Evolutionary conservation across 2,797 vertebrate species (phyloP).

Genomic region (Poecilia gillii): DNA sequence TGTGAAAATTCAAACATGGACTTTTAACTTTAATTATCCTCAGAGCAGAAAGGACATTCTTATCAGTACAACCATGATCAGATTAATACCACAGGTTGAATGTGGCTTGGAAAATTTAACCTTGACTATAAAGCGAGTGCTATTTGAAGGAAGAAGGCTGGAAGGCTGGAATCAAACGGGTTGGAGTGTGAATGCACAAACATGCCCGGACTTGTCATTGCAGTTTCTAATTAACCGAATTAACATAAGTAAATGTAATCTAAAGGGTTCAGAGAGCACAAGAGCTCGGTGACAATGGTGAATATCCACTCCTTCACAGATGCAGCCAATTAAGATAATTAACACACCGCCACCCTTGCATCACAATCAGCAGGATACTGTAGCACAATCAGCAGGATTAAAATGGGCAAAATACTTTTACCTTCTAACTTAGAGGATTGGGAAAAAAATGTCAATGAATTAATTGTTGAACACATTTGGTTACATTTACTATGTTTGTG

Average conservation of each 20-base stretch:
- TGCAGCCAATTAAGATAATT: slow-evolving; percentile 1
- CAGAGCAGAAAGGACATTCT: slow-evolving; percentile 9
- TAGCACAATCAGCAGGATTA: background rate
- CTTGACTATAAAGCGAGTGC: background rate
- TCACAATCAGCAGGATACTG: background rate
- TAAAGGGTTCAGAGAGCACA: background rate
- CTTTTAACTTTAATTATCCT: slow-evolving; percentile 45
- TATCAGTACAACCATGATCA: background rate
- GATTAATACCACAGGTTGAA: slow-evolving; percentile 7
- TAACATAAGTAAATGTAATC: background rate
- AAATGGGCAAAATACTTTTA: background rate
- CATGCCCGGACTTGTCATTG: background rate
- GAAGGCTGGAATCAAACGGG: background rate
- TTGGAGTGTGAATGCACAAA: background rate
- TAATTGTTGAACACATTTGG: background rate
- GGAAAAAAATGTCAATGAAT: background rate
- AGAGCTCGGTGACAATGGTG: too few species aligned
- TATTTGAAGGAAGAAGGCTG: background rate
- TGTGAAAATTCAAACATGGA: slow-evolving; percentile 16
- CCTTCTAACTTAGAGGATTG: background rate
- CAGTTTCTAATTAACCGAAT: background rate
- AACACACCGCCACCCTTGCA: background rate
- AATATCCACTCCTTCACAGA: background rate
- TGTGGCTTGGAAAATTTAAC: background rate
- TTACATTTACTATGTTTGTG: background rate